Evolutionary conservation across 2,113 vertebrate genomes (phyloP).

Genomic region (Gavia stellata): DNA sequence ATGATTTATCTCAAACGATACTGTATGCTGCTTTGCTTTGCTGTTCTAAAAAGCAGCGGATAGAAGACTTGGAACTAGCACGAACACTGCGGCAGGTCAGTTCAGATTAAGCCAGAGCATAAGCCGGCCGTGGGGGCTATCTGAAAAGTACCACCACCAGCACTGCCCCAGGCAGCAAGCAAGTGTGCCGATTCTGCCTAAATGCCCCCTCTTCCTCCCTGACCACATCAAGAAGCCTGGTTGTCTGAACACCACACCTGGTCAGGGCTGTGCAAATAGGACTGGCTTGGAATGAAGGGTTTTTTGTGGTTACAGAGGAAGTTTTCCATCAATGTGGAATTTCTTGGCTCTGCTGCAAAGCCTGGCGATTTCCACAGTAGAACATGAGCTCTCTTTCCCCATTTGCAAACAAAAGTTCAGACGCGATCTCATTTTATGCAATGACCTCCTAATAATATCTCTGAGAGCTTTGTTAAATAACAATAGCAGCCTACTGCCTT

Average conservation of each 20-base stretch:
- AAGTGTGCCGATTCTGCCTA: fast-evolving
- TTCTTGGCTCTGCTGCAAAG: neutral
- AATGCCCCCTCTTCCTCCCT: neutral
- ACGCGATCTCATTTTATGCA: neutral
- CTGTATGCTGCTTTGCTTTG: neutral
- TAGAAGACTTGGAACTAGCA: neutral
- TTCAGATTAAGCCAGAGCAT: neutral
- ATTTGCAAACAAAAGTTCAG: neutral
- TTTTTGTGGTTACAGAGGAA: neutral
- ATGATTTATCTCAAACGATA: neutral
- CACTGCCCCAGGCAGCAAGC: neutral
- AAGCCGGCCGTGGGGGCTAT: fast-evolving
- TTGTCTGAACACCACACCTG: neutral
- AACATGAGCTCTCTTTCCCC: neutral
- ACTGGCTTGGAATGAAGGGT: neutral
- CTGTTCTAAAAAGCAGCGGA: neutral
- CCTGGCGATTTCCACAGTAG: neutral
- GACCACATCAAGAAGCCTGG: fast-evolving
- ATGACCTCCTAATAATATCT: neutral
- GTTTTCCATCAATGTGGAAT: neutral
- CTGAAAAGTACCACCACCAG: neutral
- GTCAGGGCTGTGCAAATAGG: neutral
- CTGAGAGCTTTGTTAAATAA: neutral
- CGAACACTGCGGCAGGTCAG: neutral
- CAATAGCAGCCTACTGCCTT: neutral